These are phyloP conservation scores for Icerya purchasi DNA, from an alignment of 2,888 invertebrate species.

Conservation along the genomic window DNA sequence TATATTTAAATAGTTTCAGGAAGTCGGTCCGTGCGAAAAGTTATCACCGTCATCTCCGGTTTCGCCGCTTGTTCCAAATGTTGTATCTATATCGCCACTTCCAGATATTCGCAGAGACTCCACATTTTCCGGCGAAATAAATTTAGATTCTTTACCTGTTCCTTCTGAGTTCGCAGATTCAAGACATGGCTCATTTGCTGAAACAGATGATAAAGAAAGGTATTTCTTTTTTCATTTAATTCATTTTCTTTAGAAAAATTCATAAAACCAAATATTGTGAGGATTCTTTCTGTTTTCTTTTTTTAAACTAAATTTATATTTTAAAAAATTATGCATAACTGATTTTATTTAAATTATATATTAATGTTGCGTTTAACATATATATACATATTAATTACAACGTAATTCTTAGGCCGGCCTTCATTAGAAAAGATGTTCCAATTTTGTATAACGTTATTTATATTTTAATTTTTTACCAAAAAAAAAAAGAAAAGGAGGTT, in stretches of 20 bases:
- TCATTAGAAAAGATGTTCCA: too few species aligned
- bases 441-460: too few species aligned
- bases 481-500: too few species aligned
- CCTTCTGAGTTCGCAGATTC: conserved; percentile 60
- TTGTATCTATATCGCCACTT: conserved; percentile 42
- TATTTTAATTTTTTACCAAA: too few species aligned
- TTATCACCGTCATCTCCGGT: conserved; percentile 11
- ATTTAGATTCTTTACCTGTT: conserved; percentile 37
- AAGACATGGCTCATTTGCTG: conserved; percentile 11
- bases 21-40: background rate
- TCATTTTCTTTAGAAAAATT: background rate
- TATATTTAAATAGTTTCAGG: background rate
- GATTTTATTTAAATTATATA: too few species aligned
- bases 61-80: conserved; percentile 23
- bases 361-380: too few species aligned
- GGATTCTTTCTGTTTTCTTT: too few species aligned
- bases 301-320: too few species aligned
- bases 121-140: conserved; percentile 17
- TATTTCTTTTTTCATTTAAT: background rate
- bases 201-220: conserved; percentile 2
- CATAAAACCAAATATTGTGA: background rate
- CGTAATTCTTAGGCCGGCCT: too few species aligned
- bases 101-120: conserved; percentile 36
- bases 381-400: too few species aligned
- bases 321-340: too few species aligned